Base-by-base conservation (phyloP, 1,140 invertebrate species). In the Diachasmimorpha longicaudata region DNA sequence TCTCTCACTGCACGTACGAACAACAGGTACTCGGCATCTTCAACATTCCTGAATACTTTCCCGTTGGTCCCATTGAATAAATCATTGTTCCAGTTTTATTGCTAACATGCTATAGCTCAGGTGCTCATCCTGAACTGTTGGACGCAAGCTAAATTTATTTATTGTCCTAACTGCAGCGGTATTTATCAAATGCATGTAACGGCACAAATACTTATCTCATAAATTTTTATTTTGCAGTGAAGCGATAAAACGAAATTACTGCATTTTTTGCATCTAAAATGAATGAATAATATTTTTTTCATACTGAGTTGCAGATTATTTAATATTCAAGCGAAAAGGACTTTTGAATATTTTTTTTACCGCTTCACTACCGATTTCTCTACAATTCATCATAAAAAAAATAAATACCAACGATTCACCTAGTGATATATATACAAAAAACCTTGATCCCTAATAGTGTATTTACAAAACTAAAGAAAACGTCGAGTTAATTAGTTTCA, bases 121-220 rank as follows among this genome's bases (percentile, higher is more conserved):
- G 1, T 23, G 23, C 58, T 63, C 19, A 52, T 63, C 58, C 23
- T 63, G 58, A 63, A 23, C 58, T 25, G n/a, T 55, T 55, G 19
- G 58, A 63, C 58, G 58, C 58, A 2, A 63, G 19, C 58, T 63
- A 52, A 52, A 52, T 52, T 23, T 63, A 63, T 63, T 83, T 83
- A 83, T 83, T 83, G 81, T 83, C 81, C 77, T 76, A 78, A 72
- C 77, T 83, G 80, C 82, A 83, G 81, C 77, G 80, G 79, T 58
- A 74, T 44, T 55, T 63, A 58, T 58, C 16, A 58, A 58, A 58
- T 63, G 23, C 21, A 63, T 63, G 23, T 63, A 63, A 11, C 48
- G 63, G 68, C 55, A 46, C 70, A 72, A 52, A 31, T 58, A 52
- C 5, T 19, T 48, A 48, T 23, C 2, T 25, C 25, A 23, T n/a